These are phyloP conservation scores for Spondyliosoma cantharus DNA, from an alignment of 2,797 vertebrate species.

Conservation along the genomic window DNA sequence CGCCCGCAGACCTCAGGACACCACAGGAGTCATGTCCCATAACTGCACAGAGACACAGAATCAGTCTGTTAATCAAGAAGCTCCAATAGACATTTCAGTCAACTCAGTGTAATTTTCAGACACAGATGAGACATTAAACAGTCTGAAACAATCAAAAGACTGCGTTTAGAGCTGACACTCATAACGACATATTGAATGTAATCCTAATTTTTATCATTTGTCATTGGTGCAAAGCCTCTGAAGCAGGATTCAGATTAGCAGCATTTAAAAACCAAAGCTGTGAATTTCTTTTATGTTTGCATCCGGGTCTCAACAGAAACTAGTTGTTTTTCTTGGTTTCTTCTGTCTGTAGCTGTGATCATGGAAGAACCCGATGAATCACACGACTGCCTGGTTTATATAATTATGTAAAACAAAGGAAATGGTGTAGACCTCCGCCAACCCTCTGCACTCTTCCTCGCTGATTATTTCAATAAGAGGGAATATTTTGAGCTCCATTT, in stretches of 20 bases:
- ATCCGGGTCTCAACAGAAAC: background rate
- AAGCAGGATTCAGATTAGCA: background rate
- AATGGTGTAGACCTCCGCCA: too few species aligned
- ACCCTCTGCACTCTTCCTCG: too few species aligned
- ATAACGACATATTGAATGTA: background rate
- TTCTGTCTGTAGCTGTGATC: background rate
- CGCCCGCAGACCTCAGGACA: slow-evolving; percentile 87
- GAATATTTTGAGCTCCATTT: background rate
- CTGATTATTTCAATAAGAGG: too few species aligned
- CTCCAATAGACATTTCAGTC: background rate
- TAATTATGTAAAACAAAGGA: too few species aligned
- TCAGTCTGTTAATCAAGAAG: background rate
- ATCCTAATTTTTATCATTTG: background rate
- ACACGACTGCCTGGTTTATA: background rate
- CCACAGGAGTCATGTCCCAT: slow-evolving; percentile 98
- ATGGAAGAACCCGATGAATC: background rate
- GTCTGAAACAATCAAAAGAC: too few species aligned
- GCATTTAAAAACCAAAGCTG: background rate
- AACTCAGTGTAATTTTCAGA: background rate
- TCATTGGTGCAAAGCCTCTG: background rate
- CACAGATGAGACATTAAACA: background rate
- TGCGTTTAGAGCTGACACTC: too few species aligned
- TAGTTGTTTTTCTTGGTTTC: background rate
- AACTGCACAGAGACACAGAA: slow-evolving; percentile 81
- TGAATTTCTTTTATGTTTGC: background rate